Evolutionary conservation across 1,140 invertebrate genomes (phyloP).

Genomic region (Tetragnatha versicolor): DNA sequence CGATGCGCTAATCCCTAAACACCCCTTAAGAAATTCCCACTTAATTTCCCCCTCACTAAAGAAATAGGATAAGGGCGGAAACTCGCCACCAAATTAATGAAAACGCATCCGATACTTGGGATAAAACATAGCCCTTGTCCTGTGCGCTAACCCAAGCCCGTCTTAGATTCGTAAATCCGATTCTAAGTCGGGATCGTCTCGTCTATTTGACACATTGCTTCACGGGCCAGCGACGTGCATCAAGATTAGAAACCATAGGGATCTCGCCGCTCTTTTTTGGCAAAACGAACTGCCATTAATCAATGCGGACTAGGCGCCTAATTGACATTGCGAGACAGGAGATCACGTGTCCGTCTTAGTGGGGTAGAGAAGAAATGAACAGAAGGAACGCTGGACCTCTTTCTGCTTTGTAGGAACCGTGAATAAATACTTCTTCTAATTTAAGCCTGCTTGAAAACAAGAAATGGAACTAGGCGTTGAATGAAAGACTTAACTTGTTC

Average conservation of each 20-base stretch:
- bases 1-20: too few species aligned
- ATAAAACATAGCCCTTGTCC: constrained; percentile 35
- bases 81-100: constrained; percentile 52
- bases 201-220: constrained; percentile 44
- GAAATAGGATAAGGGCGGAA: too few species aligned
- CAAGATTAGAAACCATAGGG: constrained; percentile 49
- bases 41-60: too few species aligned
- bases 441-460: too few species aligned
- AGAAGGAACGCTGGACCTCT: too few species aligned
- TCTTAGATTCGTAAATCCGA: constrained; percentile 49
- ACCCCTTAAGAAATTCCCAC: too few species aligned
- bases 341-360: constrained; percentile 34
- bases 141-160: constrained; percentile 17
- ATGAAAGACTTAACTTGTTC: too few species aligned
- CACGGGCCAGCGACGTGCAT: constrained; percentile 34
- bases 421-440: too few species aligned
- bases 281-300: constrained; percentile 43
- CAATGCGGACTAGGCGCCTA: constrained; percentile 37
- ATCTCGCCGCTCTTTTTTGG: not conserved
- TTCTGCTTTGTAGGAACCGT: too few species aligned
- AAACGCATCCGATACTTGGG: constrained; percentile 26
- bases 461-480: too few species aligned
- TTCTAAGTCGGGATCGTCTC: constrained; percentile 22
- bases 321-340: constrained; percentile 42
- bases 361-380: not conserved